Conservation (phyloP, 2,113 vertebrate species). For the Lophotis ruficrista region DNA sequence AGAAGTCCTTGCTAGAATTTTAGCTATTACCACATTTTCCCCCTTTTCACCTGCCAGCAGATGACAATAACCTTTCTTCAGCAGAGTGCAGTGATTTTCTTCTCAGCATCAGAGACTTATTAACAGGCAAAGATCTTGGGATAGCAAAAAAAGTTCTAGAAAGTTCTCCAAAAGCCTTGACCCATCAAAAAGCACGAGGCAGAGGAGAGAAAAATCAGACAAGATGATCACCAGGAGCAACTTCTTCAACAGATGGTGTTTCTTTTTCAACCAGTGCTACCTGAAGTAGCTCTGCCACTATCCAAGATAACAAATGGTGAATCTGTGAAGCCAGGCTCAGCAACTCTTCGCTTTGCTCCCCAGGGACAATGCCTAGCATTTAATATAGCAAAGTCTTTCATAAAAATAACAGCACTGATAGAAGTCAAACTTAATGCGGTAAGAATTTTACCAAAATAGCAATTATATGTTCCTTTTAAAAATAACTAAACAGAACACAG, state of each 20-base stretch:
- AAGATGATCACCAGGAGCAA: background rate
- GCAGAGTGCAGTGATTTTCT: background rate
- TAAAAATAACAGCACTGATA: slow-evolving; percentile 12
- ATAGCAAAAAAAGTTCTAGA: background rate
- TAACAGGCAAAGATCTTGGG: background rate
- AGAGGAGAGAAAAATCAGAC: background rate
- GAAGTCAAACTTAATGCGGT: slow-evolving; percentile 30
- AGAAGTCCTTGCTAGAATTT: background rate
- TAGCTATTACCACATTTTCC: background rate
- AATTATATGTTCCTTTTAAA: slow-evolving; percentile 58
- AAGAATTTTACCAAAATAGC: slow-evolving; percentile 62
- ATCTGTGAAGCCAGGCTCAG: background rate
- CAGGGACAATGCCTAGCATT: background rate
- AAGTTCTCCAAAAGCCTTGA: background rate
- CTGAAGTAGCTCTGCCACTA: background rate
- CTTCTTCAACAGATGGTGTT: background rate
- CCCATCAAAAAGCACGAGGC: background rate
- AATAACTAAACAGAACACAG: slow-evolving; percentile 55
- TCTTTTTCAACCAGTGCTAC: background rate
- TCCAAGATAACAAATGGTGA: background rate
- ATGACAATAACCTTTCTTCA: background rate
- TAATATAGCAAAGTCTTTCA: background rate
- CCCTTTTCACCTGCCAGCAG: background rate
- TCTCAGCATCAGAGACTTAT: background rate
- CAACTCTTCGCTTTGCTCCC: background rate